Evolutionary conservation across 2,888 invertebrate genomes (phyloP), one percentile per base, ranked within the genome.

Genomic region (Sesamia inferens): DNA sequence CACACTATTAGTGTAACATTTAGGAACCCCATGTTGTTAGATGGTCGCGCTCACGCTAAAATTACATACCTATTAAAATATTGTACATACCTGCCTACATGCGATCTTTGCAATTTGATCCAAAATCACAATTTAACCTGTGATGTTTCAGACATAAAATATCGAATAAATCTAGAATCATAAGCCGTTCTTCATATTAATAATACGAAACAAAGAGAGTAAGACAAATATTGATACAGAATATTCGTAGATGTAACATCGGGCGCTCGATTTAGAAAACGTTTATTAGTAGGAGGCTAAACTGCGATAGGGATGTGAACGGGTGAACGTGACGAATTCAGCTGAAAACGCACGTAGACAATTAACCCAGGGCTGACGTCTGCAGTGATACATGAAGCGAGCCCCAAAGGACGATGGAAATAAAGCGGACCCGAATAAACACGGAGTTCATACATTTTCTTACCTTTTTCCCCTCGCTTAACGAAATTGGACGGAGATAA

Each of bases 331-430:
- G 93, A 93, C 93, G 91, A 91, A 92, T 92, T 92, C 92, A 86
- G 90, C 90, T 92, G 92, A 92, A 93, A 94, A 92, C 94, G 93
- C 94, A 94, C 94, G 94, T 94, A 94, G 93, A 92, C 94, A 94
- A 94, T 94, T 94, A 94, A 93, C 93, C 89, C 90, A 76, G 85
- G 85, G 92, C 92, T 93, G 93, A 92, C 93, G 93, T 93, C 90
- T 93, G 93, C 93, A 91, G 91, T 93, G 93, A 93, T 93, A 93
- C 92, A 93, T 91, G 90, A 89, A 91, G 86, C 84, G 87, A 87
- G 83, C 85, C 89, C 91, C 84, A 82, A 90, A 89, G 92, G 89
- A 87, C 86, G 85, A 87, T 87, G 87, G 85, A 90, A 90, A 90
- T 90, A 90, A 91, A 91, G 82, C 89, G 88, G 85, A 87, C 91